Evolutionary conservation across 2,888 invertebrate genomes (phyloP).

Genomic region (Sphaerophoria taeniata): DNA sequence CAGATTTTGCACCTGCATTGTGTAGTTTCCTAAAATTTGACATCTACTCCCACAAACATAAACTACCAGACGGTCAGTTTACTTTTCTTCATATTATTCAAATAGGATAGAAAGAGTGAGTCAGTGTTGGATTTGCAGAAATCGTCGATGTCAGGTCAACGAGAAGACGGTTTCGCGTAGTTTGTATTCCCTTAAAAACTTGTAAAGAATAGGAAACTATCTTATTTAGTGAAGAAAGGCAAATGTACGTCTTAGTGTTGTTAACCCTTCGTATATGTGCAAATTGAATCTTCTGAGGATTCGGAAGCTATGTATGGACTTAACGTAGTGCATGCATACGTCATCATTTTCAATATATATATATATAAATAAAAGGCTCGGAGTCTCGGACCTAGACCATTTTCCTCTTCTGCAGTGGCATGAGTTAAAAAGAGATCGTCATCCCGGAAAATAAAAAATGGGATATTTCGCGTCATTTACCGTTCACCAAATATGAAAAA

Average conservation of each 20-base stretch:
- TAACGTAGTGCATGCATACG: constrained; percentile 38
- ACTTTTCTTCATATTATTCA: constrained; percentile 37
- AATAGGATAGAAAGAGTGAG: neutral
- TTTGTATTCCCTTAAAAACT: too few relatives aligned
- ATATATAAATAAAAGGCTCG: constrained; percentile 2
- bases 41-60: neutral
- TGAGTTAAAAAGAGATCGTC: constrained; percentile 51
- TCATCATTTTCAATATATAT: constrained; percentile 32
- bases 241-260: too few relatives aligned
- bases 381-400: constrained; percentile 23
- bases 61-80: constrained; percentile 8
- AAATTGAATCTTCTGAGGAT: neutral
- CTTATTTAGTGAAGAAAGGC: too few relatives aligned
- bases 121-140: constrained; percentile 41
- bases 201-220: too few relatives aligned
- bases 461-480: constrained; percentile 60
- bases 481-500: neutral
- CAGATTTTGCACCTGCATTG: neutral
- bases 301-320: neutral
- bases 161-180: too few relatives aligned
- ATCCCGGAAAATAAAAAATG: constrained; percentile 54
- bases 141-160: too few relatives aligned
- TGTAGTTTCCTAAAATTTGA: neutral
- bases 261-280: too few relatives aligned
- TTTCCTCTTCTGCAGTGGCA: constrained; percentile 31